Evolutionary conservation across 2,888 invertebrate species (phyloP), one percentile per base, ranked within the genome.

Genomic region (Drosophila merina): DNA sequence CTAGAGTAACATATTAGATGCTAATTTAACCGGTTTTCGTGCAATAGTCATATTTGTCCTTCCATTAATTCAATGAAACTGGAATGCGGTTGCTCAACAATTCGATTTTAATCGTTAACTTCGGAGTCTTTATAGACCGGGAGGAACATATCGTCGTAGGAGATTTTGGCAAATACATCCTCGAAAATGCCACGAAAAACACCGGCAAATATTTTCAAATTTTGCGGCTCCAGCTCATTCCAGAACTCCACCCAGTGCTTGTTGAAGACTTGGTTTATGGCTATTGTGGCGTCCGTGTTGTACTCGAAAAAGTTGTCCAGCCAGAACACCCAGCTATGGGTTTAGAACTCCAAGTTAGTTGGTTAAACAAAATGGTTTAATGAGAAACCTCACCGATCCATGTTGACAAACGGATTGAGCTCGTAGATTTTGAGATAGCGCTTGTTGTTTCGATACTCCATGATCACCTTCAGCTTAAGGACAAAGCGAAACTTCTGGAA

Each of bases 81-180:
- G 25, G 44, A 45, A 44, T 33, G 42, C 25, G 36, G 10, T 45
- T 28, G 6, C 10, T 20, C 10, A 9, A 31, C 14, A 9, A 30
- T 33, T n/a, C n/a, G 48, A 42, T 4, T 14, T 55, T 42, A 64
- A 59, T 40, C 38, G 45, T 62, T 57, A 40, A 40, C 47, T 47
- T 55, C 30, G 48, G 51, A 62, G 38, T 66, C 62, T 25, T 72
- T 47, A 14, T 38, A 36, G 31, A 66, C 44, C 6, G 64, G n/a
- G 0, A 85, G 40, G 57, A 81, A 79, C 69, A 86, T 45, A 5
- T 83, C 80, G 36, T 86, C 86, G 36, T 85, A 81, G 3, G 81
- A 44, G 8, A 73, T 40, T 4, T 25, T 57, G 8, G 64, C 20
- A 8, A 82, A 86, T 3, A 63, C 54, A 3, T 58, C 47, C 25